A percentile compares a stretch with the other conserved stretches of the same genome.
Conservation (phyloP, 2,113 vertebrate genomes). For the Alectura lathami region DNA sequence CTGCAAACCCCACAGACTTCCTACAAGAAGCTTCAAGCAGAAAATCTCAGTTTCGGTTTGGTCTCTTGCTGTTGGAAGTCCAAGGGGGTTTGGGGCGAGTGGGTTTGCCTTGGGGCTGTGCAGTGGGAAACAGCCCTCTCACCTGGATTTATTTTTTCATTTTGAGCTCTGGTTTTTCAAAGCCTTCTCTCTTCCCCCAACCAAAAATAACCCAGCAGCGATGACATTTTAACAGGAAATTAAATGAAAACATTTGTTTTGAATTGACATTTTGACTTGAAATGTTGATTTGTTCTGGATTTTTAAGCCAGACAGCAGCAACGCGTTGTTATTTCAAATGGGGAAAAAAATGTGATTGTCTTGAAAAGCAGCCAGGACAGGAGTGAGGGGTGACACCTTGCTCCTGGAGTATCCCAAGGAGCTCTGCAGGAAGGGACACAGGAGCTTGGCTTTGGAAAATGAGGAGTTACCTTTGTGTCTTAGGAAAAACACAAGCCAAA, state of each 20-base stretch:
- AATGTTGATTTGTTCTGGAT: conserved; percentile 36
- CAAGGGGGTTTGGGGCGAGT: neutral
- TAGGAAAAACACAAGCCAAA: neutral
- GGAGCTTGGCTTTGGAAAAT: neutral
- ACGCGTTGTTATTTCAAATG: neutral
- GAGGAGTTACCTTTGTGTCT: neutral
- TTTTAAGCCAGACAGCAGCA: neutral
- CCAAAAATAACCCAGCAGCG: conserved; percentile 34
- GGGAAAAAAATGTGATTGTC: neutral
- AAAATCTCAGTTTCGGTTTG: neutral
- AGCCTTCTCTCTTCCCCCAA: neutral
- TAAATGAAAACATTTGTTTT: conserved; percentile 64
- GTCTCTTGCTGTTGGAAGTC: accelerated
- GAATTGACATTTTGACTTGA: conserved; percentile 62
- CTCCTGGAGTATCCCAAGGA: neutral
- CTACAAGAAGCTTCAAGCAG: neutral
- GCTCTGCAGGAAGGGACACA: neutral
- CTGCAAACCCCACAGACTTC: neutral
- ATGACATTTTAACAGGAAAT: conserved; percentile 62
- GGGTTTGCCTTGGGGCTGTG: neutral
- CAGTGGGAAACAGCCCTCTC: neutral
- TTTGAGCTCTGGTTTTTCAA: neutral
- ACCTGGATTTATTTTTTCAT: neutral
- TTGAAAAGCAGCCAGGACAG: neutral
- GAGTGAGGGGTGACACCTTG: neutral